Base-by-base conservation (phyloP, 2,113 vertebrate species). In the Ophthalmolycus amberensis region DNA sequence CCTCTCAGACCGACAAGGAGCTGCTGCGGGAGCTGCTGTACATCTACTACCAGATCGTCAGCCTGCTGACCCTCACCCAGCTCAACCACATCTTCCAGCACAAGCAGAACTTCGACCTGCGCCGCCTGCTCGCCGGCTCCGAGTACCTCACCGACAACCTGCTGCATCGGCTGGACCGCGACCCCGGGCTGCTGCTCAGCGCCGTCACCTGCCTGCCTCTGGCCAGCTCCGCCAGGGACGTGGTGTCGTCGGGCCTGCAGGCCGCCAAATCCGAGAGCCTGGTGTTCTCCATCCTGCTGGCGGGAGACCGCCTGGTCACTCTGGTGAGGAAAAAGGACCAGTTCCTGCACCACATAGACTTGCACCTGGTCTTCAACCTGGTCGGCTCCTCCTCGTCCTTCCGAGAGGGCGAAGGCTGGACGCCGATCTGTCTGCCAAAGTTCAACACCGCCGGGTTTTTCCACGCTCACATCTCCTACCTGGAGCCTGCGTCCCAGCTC, bases 21-120 rank as follows among this genome's bases (percentile, higher is more conserved):
- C 95, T 99, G 7, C 95, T 96, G 9, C 96, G 99, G 0, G 98
- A 99, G 93, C 95, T 99, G 76, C 97, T 97, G 42, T 99, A 99
- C 90, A 97, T 99, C 93, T 99, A 99, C 94, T 98, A 98, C 91
- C 98, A 99, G 94, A 99, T 99, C 42, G 94, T 99, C 80, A 99
- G 98, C 91, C 95, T 99, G 74, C 96, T 99, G 1, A 99, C 98
- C 0, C 96, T 96, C 77, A 96, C 98, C 0, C 98, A 99, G 93
- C 97, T 99, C 89, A 97, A 97, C 93, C 96, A 97, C 90, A 96
- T 99, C 90, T 99, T 99, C 89, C 95, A 98, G 94, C 95, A 96
- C 92, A 97, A 98, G 91, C 97, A 99, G 95, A 99, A 97, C 95
- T 99, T 97, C 0, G 98, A 99, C 93, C 94, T 99, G 76, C 96